These are phyloP conservation scores for Thamnophis sirtalis DNA, from an alignment of 2,113 vertebrate species.

Conservation along the genomic window DNA sequence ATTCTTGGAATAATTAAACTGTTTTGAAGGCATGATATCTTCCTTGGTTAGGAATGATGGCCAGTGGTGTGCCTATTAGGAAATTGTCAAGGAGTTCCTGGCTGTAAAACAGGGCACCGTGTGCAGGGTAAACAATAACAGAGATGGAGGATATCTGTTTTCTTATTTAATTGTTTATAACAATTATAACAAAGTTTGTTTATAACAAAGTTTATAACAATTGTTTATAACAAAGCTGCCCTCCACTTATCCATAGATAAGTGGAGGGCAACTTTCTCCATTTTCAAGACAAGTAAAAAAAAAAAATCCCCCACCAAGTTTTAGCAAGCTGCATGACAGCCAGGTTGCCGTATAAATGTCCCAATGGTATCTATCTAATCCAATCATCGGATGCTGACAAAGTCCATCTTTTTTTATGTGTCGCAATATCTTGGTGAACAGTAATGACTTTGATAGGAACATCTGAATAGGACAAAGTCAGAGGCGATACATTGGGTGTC, in stretches of 20 bases:
- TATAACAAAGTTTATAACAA: no score
- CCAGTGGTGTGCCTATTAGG: slow-evolving; percentile 31
- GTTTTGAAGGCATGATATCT: slow-evolving; percentile 75
- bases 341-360: background rate
- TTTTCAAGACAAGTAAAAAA: background rate
- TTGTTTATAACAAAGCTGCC: no score
- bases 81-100: slow-evolving; percentile 6
- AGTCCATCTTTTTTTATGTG: background rate
- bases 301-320: rapidly evolving
- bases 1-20: slow-evolving; percentile 81
- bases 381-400: background rate
- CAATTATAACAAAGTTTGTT: no score
- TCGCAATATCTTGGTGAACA: background rate
- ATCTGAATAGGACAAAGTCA: background rate
- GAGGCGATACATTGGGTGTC: background rate
- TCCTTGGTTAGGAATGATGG: slow-evolving; percentile 57
- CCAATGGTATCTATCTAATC: background rate
- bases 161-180: background rate
- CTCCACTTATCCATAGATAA: background rate
- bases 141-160: rapidly evolving
- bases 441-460: background rate
- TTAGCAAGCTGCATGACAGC: background rate
- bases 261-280: background rate
- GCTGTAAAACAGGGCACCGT: slow-evolving; percentile 6
- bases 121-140: background rate